Evolutionary conservation across 2,113 vertebrate genomes (phyloP).

Genomic region (Pseudorhombus dupliciocellatus): DNA sequence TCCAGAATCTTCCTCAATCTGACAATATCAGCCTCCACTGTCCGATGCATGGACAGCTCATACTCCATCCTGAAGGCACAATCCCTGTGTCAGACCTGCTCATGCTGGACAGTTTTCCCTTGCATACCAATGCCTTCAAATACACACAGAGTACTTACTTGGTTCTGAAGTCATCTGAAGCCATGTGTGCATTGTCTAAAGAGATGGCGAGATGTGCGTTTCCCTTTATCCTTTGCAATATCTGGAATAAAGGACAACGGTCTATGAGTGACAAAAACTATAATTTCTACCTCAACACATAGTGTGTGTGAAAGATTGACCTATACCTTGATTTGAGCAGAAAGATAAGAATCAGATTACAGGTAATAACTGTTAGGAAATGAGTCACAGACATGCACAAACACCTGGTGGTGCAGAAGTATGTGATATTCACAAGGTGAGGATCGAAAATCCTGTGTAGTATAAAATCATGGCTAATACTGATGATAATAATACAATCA

Average conservation of each 20-base stretch:
- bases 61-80: slow-evolving; percentile 73
- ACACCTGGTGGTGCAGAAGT: not conserved
- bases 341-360: slow-evolving; percentile 13
- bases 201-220: slow-evolving; percentile 62
- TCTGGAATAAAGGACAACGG: slow-evolving; percentile 49
- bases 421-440: not conserved
- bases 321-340: not conserved
- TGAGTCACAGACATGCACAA: not conserved
- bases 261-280: slow-evolving; percentile 7
- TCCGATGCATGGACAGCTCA: slow-evolving; percentile 72
- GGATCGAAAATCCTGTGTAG: too few relatives aligned
- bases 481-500: too few relatives aligned
- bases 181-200: slow-evolving; percentile 72
- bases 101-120: not conserved
- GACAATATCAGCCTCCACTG: slow-evolving; percentile 78
- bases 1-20: slow-evolving; percentile 82
- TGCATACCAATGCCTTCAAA: not conserved
- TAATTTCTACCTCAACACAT: not conserved
- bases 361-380: slow-evolving; percentile 45
- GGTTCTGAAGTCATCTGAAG: slow-evolving; percentile 75
- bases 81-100: not conserved
- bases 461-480: too few relatives aligned
- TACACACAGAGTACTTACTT: slow-evolving; percentile 71
- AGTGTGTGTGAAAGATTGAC: not conserved
- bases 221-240: slow-evolving; percentile 50